These are phyloP conservation scores for Ochotona curzoniae DNA, from an alignment of 2,113 vertebrate species.

Conservation along the genomic window DNA sequence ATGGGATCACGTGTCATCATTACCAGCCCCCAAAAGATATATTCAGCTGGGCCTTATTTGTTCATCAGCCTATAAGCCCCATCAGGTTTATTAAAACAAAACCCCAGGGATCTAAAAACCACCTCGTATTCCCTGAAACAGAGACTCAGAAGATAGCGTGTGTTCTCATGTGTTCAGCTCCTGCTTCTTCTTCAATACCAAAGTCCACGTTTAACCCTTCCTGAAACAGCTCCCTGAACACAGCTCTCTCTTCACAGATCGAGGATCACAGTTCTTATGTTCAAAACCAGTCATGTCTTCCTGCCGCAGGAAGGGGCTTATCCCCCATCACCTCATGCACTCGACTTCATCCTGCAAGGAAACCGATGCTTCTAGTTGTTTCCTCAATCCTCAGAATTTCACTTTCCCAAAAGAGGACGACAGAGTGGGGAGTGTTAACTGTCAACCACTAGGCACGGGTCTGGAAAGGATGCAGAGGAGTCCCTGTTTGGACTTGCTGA, in stretches of 20 bases:
- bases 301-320: background rate
- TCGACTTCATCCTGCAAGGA: background rate
- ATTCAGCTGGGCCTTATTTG: background rate
- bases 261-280: background rate
- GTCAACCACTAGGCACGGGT: background rate
- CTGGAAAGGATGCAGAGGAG: background rate
- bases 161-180: background rate
- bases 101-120: background rate
- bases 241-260: background rate
- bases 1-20: background rate
- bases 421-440: background rate
- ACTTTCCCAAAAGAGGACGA: background rate
- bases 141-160: background rate
- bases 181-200: background rate
- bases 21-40: background rate
- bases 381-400: background rate
- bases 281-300: background rate
- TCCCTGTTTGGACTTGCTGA: background rate
- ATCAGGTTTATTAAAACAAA: background rate
- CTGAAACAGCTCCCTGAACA: rapidly evolving
- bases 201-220: background rate
- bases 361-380: background rate
- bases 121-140: background rate
- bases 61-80: background rate
- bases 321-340: background rate